phyloP scores from a whole-genome alignment of 2,888 invertebrate genomes.

The Macrophya alboannulata region DNA sequence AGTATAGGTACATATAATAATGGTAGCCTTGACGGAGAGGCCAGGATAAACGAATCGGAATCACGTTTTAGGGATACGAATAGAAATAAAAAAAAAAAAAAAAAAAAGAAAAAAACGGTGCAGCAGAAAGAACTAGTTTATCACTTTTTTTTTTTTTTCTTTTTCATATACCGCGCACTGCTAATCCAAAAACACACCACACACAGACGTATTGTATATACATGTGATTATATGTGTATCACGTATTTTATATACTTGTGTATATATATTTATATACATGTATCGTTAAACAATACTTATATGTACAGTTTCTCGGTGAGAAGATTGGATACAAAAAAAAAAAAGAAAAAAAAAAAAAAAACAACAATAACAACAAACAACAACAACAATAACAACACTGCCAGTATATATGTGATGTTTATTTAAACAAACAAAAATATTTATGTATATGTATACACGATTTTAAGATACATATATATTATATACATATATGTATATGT shows the following conservation, averaged over 20 bases:
- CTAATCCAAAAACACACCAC: conserved; percentile 24
- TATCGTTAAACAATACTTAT: neutral
- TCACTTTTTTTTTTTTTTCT: neutral
- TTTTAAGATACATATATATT: neutral
- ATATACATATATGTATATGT: neutral
- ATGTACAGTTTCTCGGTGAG: neutral
- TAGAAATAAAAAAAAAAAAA: neutral
- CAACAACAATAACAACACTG: conserved; percentile 20
- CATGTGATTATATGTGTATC: neutral
- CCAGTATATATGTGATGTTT: neutral
- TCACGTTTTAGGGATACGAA: neutral
- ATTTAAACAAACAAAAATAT: neutral
- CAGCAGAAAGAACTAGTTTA: neutral
- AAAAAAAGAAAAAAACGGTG: neutral
- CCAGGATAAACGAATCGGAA: neutral
- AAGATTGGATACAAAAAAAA: neutral
- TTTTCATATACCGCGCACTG: conserved; percentile 14
- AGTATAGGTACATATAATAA: conserved; percentile 11
- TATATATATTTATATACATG: neutral
- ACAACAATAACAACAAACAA: conserved; percentile 25
- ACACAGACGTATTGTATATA: neutral
- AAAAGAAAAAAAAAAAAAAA: neutral
- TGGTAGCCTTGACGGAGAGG: neutral
- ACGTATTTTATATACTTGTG: neutral
- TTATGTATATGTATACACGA: neutral